phyloP scores from a whole-genome alignment of 2,797 vertebrate genomes.

The Eulemur albifrons region DNA sequence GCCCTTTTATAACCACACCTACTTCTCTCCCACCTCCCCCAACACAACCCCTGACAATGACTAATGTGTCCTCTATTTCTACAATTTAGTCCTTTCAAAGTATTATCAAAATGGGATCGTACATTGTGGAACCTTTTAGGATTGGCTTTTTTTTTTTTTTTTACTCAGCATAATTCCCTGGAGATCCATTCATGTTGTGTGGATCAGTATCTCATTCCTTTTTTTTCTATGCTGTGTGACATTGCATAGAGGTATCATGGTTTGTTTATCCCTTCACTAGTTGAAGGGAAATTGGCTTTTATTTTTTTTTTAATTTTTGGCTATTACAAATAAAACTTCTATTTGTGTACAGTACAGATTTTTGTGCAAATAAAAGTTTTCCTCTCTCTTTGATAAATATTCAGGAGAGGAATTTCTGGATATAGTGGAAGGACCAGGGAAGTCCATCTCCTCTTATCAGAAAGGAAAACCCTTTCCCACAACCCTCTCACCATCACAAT shows the following conservation, averaged over 20 bases:
- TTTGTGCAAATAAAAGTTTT: not conserved
- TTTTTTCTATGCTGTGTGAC: not conserved
- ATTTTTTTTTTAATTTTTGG: not conserved
- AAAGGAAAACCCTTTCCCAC: not conserved
- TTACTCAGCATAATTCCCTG: not conserved
- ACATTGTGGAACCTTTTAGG: not conserved
- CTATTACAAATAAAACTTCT: not conserved
- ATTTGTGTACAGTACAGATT: not conserved
- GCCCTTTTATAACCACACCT: not conserved
- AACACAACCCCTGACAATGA: not conserved
- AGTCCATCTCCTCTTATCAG: not conserved
- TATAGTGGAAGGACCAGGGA: not conserved
- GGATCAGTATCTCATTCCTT: not conserved
- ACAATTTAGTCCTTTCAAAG: not conserved
- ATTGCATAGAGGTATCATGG: not conserved
- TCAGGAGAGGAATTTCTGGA: not conserved
- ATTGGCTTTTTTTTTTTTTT: not conserved
- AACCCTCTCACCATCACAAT: not conserved
- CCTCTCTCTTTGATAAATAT: not conserved
- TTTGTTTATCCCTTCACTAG: not conserved
- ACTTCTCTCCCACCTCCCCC: not conserved
- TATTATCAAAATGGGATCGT: not conserved
- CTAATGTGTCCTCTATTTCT: not conserved
- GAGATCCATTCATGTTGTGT: not conserved
- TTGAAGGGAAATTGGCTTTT: not conserved